Percentiles rank a stretch among this genome's conserved stretches.
Evolutionary conservation across 2,113 vertebrate species (phyloP).

Genomic region (Anoplopoma fimbria): DNA sequence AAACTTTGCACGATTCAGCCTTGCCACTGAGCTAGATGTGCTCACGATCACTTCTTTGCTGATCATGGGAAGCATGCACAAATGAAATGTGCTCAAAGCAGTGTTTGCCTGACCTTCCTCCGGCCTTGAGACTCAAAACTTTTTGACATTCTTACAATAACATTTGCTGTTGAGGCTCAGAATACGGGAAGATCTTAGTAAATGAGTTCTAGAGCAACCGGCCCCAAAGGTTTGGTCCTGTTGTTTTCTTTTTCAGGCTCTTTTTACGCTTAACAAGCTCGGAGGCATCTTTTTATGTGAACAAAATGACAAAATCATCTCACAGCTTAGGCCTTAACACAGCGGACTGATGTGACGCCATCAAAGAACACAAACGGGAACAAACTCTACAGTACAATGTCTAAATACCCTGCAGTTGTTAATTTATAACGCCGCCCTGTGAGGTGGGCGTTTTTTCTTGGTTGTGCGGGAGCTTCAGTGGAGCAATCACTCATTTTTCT

Average conservation of each 20-base stretch:
- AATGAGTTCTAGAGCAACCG: neutral
- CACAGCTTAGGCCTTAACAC: conserved; percentile 52
- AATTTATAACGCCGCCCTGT: conserved; percentile 10
- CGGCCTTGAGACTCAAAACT: conserved; percentile 42
- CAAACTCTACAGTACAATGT: conserved; percentile 29
- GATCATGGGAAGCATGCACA: conserved; percentile 30
- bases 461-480: neutral
- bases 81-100: conserved; percentile 8
- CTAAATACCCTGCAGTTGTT: conserved; percentile 36
- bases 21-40: conserved; percentile 25
- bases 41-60: conserved; percentile 10
- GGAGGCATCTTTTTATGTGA: conserved; percentile 2
- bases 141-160: conserved; percentile 17
- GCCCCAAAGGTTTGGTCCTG: conserved; percentile 7
- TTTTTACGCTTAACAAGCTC: neutral
- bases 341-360: neutral
- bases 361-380: conserved; percentile 7
- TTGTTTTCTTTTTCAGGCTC: conserved; percentile 15
- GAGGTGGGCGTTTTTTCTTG: neutral
- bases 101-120: conserved; percentile 32
- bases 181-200: neutral
- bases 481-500: neutral
- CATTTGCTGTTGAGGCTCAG: conserved; percentile 13
- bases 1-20: conserved; percentile 41
- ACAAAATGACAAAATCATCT: conserved; percentile 6